phyloP scores from a whole-genome alignment of 2,797 vertebrate species.

The Cynopterus sphinx region DNA sequence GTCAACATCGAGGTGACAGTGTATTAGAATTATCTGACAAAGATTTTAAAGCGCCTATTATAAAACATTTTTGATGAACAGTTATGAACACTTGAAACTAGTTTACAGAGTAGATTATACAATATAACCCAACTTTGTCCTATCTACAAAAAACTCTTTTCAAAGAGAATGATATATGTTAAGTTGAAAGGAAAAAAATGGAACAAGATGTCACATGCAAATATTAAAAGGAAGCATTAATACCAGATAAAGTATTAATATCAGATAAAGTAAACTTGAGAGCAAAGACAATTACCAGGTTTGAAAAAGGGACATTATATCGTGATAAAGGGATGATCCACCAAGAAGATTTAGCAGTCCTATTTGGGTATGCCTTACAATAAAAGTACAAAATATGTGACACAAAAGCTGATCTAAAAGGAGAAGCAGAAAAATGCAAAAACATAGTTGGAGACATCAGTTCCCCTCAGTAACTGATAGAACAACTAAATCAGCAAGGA shows the following conservation, averaged over 20 bases:
- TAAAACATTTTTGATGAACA: neutral
- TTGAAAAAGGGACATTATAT: neutral
- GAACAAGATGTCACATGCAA: neutral
- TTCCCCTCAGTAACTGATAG: neutral
- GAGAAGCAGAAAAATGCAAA: neutral
- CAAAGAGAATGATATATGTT: neutral
- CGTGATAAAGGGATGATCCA: neutral
- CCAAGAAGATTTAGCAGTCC: neutral
- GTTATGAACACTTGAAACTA: neutral
- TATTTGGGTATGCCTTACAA: neutral
- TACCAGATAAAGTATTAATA: neutral
- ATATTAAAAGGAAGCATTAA: neutral
- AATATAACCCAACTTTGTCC: neutral
- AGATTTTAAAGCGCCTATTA: neutral
- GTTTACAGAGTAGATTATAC: neutral
- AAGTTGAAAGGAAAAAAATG: neutral
- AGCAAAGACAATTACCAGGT: neutral
- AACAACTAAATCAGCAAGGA: neutral
- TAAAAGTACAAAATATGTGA: neutral
- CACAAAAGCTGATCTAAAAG: neutral
- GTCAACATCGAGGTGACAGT: neutral
- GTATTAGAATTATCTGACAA: neutral
- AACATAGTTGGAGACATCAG: neutral
- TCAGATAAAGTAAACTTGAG: neutral
- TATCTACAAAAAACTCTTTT: neutral